These are phyloP conservation scores for Ispidina lecontei DNA, from an alignment of 2,797 vertebrate species.

Conservation along the genomic window DNA sequence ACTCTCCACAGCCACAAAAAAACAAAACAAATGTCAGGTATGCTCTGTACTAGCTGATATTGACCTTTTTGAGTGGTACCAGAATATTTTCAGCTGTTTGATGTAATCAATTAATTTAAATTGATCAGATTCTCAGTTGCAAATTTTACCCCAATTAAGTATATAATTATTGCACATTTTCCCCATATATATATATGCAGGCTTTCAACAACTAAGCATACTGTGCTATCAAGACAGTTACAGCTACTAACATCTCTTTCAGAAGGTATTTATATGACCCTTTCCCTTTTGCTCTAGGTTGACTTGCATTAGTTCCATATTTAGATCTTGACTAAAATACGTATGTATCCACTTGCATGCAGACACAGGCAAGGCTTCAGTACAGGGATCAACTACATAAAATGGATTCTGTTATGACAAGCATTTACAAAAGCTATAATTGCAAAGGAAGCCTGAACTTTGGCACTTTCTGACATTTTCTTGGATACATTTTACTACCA, in stretches of 20 bases:
- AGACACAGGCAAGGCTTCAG: background rate
- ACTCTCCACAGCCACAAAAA: background rate
- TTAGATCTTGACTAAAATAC: background rate
- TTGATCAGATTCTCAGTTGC: background rate
- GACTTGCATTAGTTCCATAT: background rate
- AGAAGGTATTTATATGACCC: background rate
- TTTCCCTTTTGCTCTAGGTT: background rate
- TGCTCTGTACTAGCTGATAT: background rate
- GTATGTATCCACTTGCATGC: background rate
- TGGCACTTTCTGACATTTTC: background rate
- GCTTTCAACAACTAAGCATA: background rate
- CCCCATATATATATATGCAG: background rate
- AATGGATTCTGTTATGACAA: background rate
- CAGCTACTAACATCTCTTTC: background rate
- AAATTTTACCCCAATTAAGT: background rate
- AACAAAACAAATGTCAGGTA: background rate
- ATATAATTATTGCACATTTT: background rate
- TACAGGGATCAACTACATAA: background rate
- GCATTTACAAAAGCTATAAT: background rate
- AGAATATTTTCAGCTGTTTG: background rate
- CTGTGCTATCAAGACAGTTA: background rate
- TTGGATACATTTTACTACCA: background rate
- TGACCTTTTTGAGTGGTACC: background rate
- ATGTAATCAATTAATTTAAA: background rate
- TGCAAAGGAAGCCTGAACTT: background rate